Conservation (phyloP, 2,888 invertebrate species). For the Cephus pulcher region DNA sequence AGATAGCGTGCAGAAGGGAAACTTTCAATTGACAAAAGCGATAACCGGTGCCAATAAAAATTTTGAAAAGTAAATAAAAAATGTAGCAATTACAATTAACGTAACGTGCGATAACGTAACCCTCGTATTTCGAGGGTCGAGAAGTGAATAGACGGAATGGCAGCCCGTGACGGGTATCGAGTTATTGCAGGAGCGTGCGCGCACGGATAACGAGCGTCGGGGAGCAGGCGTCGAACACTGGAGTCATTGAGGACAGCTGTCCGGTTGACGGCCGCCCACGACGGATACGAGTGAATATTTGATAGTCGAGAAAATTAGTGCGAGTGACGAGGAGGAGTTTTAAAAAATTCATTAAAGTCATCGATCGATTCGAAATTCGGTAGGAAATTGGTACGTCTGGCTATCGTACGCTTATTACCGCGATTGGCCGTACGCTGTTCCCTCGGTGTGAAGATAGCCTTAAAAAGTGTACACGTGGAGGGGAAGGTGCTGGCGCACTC, state of each 20-base stretch:
- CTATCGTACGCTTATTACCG: background rate
- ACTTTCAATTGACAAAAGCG: background rate
- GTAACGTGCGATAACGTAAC: background rate
- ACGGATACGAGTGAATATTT: conserved; percentile 39
- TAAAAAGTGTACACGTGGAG: background rate
- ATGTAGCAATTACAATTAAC: too few species aligned
- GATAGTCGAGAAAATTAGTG: conserved; percentile 24
- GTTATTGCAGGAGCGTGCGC: conserved; percentile 45
- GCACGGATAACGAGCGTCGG: conserved; percentile 47
- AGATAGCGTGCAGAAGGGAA: background rate
- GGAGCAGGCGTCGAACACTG: conserved; percentile 47
- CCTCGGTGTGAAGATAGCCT: background rate
- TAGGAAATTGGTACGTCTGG: background rate
- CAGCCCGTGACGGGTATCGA: background rate
- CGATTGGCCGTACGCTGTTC: background rate
- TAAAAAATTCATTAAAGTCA: background rate
- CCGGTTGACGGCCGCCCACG: conserved; percentile 47
- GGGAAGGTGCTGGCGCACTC: conserved; percentile 24
- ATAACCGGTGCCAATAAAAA: background rate
- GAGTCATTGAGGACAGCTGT: conserved; percentile 46
- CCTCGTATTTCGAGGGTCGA: background rate
- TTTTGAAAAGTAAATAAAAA: background rate
- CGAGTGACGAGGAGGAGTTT: background rate
- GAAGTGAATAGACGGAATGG: background rate
- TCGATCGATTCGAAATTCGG: background rate